Evolutionary conservation across 2,888 invertebrate genomes (phyloP), one percentile per base, ranked within the genome.

Genomic region (Acrocyrtus sp.): DNA sequence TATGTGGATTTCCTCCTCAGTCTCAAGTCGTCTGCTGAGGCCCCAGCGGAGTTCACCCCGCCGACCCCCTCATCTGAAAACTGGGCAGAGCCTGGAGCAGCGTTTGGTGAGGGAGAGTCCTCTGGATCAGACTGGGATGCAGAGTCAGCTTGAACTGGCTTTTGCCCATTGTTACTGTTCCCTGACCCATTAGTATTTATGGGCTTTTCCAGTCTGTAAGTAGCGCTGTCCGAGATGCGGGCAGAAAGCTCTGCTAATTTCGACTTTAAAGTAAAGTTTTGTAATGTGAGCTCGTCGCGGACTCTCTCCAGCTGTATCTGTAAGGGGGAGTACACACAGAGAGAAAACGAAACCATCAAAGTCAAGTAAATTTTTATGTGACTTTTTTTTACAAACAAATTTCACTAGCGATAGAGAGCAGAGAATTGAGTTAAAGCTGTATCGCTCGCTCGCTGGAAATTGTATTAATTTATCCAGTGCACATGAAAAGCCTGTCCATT

Each of bases 261-360:
- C 24, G 82, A 79, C 74, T 82, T 83, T 12, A 82, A 76, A 10
- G 82, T 81, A 56, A 81, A 81, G 68, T 83, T 83, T 75, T 83
- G 82, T 29, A 82, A 60, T 17, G 82, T 82, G 39, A 83, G 74
- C 68, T 83, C 83, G 75, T 83, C 82, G 24, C 83, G 74, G 19
- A 81, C 82, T 60, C 80, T 79, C 61, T 83, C 83, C 69, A 83
- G 66, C 73, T 83, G 82, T 21, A 81, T 79, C 83, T 83, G 75
- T 22, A 75, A 66, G 21, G 22, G n/a, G 57, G 67, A 26, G 24
- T 27, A 17, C 29, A 66, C n/a, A n/a, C n/a, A n/a, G n/a, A n/a
- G n/a, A n/a, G n/a, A n/a, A n/a, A n/a, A n/a, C n/a, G n/a, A n/a
- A n/a, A 39, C 12, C 12, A 12, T 12, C 41, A 39, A 12, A 12